A percentile compares a stretch with the other conserved stretches of the same genome.
Conservation (phyloP, 1,140 invertebrate species). For the Aethina tumida region DNA sequence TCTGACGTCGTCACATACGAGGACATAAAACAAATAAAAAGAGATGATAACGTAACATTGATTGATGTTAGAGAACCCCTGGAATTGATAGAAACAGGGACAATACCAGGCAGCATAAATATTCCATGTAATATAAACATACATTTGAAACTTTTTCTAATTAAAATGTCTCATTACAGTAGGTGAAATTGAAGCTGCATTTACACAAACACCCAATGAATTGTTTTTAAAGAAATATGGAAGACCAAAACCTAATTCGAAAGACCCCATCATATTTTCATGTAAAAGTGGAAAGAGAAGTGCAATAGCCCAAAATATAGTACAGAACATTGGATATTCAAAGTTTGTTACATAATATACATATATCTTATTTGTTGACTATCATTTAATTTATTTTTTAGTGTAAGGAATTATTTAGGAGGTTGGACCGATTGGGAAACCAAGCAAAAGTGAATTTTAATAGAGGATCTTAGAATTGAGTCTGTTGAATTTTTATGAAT, state of each 20-base stretch:
- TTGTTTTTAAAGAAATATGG: conserved; percentile 1
- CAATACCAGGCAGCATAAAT: conserved; percentile 1
- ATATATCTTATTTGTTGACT: too few relatives aligned
- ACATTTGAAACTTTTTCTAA: too few relatives aligned
- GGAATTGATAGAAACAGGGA: background rate
- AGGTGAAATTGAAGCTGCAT: too few relatives aligned
- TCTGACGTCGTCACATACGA: conserved; percentile 31
- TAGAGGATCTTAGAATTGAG: background rate
- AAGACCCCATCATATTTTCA: background rate
- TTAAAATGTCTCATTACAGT: too few relatives aligned
- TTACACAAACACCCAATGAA: background rate
- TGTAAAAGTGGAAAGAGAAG: background rate
- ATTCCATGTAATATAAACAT: background rate
- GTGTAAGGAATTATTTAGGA: conserved; percentile 1
- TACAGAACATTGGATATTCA: too few relatives aligned
- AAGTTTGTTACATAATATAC: too few relatives aligned
- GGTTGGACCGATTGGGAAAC: background rate
- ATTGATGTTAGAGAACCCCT: conserved; percentile 1
- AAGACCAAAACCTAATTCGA: conserved; percentile 1
- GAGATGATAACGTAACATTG: background rate
- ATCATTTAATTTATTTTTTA: conserved; percentile 4
- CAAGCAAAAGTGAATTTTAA: background rate
- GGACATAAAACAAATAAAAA: conserved; percentile 1
- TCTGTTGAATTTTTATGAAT: too few relatives aligned
- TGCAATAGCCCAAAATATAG: too few relatives aligned